Evolutionary conservation across 1,140 invertebrate species (phyloP), one percentile per base, ranked within the genome.

Genomic region (Procambarus clarkii): DNA sequence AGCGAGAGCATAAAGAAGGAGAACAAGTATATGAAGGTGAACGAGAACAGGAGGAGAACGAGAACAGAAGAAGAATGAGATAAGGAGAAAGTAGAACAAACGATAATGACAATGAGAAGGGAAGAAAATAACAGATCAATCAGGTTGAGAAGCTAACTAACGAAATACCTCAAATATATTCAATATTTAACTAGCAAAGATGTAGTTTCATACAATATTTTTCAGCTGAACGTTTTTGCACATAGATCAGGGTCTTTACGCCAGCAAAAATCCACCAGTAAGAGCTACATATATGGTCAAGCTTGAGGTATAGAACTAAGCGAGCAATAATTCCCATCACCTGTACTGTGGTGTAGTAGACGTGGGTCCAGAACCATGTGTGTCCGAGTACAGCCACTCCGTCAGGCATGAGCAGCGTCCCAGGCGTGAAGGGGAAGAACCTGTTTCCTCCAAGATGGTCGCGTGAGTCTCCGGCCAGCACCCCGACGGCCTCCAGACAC

Each of bases 391-490:
- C 21, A n/a, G 15, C 15, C 3, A 48, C 15, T 11, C 45, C 44
- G 3, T 45, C 97, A 0, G 98, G 98, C 94, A 98, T 97, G 5
- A 99, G 94, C 94, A 99, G 98, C 94, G 98, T 97, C 93, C 98
- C 97, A 0, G 98, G 97, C 3, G 97, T 96, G 94, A 99, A 98
- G 2, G 98, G 98, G 94, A 99, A 98, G 94, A 99, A 99, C 64
- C 98, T 95, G 2, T 98, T 97, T 9, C 98, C 95, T 0, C 98
- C 97, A 64, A 97, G 94, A 0, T 95, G 95, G 95, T 99, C 98
- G 8, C 98, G 95, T 0, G 97, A 97, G 93, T 99, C 98, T 93
- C 97, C 97, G 1, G 98, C 97, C 45, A 78, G 95, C 0, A 99
- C 98, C 0, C 97, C 97, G 3, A 99, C 95, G 80, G 96, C 97